Conservation (phyloP, 2,888 invertebrate genomes). For the Homarus gammarus region DNA sequence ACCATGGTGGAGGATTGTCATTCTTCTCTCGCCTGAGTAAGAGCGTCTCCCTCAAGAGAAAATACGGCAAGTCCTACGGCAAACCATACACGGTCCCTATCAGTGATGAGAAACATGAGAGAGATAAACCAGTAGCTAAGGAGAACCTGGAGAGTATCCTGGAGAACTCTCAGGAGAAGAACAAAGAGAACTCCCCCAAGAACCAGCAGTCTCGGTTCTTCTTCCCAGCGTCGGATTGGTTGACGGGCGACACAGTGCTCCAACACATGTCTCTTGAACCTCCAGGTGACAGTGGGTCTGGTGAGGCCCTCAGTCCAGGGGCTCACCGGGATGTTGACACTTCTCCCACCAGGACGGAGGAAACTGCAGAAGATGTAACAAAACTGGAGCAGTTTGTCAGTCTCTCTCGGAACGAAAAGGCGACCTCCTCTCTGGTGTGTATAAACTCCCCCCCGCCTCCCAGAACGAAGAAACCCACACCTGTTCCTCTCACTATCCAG, state of each 20-base stretch:
- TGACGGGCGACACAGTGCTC: not conserved
- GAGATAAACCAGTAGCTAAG: not conserved
- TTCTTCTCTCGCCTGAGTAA: constrained; percentile 45
- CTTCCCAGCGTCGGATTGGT: not conserved
- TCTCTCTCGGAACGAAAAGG: not conserved
- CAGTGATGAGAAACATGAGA: not conserved
- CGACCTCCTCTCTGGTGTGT: not conserved
- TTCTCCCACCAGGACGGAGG: not conserved
- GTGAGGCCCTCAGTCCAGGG: not conserved
- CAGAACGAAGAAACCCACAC: not conserved
- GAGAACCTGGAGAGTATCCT: constrained; percentile 24
- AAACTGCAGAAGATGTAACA: not conserved
- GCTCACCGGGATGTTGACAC: not conserved
- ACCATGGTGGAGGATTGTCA: constrained; percentile 14
- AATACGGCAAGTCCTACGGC: constrained; percentile 20
- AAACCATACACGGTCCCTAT: not conserved
- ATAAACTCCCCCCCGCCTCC: constrained; percentile 3
- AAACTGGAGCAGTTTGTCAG: not conserved
- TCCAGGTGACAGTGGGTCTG: too few species aligned
- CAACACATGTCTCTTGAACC: too few species aligned
- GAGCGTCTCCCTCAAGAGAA: constrained; percentile 32
- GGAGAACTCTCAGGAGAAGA: constrained; percentile 11
- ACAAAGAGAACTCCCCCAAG: not conserved
- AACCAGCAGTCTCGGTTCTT: not conserved
- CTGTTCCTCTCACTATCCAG: not conserved